Conservation (phyloP, 1,140 invertebrate species). For the Lordiphosa stackelbergi region DNA sequence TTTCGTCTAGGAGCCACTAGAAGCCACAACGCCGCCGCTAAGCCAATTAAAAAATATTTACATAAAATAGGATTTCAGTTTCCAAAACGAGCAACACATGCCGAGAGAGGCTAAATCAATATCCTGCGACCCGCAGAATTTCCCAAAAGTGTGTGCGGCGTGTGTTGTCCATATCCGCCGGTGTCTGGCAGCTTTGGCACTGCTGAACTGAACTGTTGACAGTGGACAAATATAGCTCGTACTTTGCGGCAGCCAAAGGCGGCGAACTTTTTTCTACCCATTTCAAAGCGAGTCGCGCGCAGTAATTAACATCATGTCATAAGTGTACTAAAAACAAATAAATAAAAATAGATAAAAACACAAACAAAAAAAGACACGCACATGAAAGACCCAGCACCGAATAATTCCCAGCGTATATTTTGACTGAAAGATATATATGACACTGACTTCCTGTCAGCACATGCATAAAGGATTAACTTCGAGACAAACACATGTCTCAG, state of each 20-base stretch:
- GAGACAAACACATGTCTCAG: conserved; percentile 36
- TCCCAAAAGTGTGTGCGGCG: conserved; percentile 32
- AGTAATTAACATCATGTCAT: conserved; percentile 74
- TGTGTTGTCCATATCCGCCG: conserved; percentile 11
- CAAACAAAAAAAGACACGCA: conserved; percentile 31
- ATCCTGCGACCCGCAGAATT: conserved; percentile 17
- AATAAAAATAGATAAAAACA: conserved; percentile 66
- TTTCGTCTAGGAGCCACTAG: conserved; percentile 5
- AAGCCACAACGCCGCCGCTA: conserved; percentile 29
- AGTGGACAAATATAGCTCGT: conserved; percentile 22
- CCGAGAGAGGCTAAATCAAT: conserved; percentile 38
- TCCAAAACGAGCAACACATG: conserved; percentile 41
- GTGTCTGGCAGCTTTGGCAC: conserved; percentile 37
- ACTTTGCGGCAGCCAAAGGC: conserved; percentile 7
- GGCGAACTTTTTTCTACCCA: conserved; percentile 19
- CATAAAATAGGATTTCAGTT: conserved; percentile 24
- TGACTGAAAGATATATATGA: conserved; percentile 48
- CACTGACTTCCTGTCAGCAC: conserved; percentile 65
- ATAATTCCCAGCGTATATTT: conserved; percentile 56
- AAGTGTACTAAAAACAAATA: conserved; percentile 68
- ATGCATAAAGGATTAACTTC: conserved; percentile 63
- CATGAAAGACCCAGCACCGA: conserved; percentile 63
- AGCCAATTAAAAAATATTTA: conserved; percentile 67
- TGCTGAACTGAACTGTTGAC: conserved; percentile 36
- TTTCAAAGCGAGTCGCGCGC: conserved; percentile 39